Evolutionary conservation across 92 coral and sea anemone species (phyloP).

Genomic region (Meandrina meandrites): DNA sequence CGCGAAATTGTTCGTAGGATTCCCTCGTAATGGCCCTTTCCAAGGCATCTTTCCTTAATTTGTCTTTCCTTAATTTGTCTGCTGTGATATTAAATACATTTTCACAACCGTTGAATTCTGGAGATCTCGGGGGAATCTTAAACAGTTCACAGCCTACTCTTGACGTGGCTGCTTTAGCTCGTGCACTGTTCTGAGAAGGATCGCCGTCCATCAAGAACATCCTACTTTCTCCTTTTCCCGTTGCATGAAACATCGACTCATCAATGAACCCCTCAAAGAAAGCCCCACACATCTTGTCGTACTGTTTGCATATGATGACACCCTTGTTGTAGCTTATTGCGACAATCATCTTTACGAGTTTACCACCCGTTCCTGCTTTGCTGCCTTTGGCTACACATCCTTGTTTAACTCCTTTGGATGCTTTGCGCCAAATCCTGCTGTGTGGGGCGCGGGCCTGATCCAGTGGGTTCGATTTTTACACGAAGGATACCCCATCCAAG

Average conservation of each 20-base stretch:
- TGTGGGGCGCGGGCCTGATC: too few relatives aligned
- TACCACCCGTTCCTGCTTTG: constrained; percentile 7
- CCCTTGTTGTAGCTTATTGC: not conserved
- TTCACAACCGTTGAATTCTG: constrained; percentile 6
- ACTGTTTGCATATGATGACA: too few relatives aligned
- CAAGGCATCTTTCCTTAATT: too few relatives aligned
- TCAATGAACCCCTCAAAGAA: not conserved
- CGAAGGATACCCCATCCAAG: too few relatives aligned
- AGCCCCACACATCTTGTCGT: not conserved
- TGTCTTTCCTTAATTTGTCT: too few relatives aligned
- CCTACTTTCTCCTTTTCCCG: constrained; percentile 10
- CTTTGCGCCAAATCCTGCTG: not conserved
- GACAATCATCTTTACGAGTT: constrained; percentile 2
- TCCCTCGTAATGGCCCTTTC: too few relatives aligned
- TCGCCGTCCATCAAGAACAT: constrained; percentile 10
- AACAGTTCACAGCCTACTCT: too few relatives aligned
- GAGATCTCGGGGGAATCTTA: too few relatives aligned
- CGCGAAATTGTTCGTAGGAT: too few relatives aligned
- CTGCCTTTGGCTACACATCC: not conserved
- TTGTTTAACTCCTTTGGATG: not conserved
- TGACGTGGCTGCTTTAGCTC: not conserved
- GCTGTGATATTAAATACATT: too few relatives aligned
- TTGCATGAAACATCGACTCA: constrained; percentile 4
- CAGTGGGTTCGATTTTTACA: too few relatives aligned
- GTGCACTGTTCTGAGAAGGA: constrained; percentile 27